Percentiles rank a stretch among this genome's conserved stretches.
Evolutionary conservation across 2,113 vertebrate genomes (phyloP).

Genomic region (Solea solea): DNA sequence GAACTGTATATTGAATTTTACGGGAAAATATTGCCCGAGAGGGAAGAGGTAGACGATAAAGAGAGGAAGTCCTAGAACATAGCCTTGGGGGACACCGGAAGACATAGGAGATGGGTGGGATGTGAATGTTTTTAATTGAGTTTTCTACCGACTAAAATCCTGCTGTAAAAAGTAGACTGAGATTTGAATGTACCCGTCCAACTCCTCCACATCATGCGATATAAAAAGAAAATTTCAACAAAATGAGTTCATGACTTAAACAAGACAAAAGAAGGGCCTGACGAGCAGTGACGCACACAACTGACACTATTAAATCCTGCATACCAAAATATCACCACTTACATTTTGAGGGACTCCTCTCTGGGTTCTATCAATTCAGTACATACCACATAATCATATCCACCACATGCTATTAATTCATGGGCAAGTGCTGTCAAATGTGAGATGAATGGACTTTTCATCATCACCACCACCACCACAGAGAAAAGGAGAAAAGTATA

Average conservation of each 20-base stretch:
- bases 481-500: neutral
- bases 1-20: too few relatives aligned
- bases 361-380: neutral
- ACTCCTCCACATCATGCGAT: constrained; percentile 2
- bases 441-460: neutral
- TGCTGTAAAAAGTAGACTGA: too few relatives aligned
- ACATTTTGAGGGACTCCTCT: neutral
- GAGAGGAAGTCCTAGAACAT: too few relatives aligned
- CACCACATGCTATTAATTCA: constrained; percentile 42
- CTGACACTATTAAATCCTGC: neutral
- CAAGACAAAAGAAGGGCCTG: neutral
- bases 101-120: too few relatives aligned
- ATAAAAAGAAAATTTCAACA: neutral
- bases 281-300: neutral
- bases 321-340: constrained; percentile 5
- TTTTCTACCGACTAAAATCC: too few relatives aligned
- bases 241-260: neutral
- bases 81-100: too few relatives aligned
- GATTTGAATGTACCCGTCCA: neutral
- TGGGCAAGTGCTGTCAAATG: constrained; percentile 19
- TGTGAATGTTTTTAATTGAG: too few relatives aligned
- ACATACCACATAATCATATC: neutral
- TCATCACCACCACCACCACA: too few relatives aligned
- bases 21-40: too few relatives aligned
- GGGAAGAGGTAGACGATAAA: too few relatives aligned